A percentile compares a stretch with the other conserved stretches of the same genome.
These are phyloP conservation scores for Oostethus manadensis DNA, from an alignment of 2,113 vertebrate genomes.

Conservation along the genomic window DNA sequence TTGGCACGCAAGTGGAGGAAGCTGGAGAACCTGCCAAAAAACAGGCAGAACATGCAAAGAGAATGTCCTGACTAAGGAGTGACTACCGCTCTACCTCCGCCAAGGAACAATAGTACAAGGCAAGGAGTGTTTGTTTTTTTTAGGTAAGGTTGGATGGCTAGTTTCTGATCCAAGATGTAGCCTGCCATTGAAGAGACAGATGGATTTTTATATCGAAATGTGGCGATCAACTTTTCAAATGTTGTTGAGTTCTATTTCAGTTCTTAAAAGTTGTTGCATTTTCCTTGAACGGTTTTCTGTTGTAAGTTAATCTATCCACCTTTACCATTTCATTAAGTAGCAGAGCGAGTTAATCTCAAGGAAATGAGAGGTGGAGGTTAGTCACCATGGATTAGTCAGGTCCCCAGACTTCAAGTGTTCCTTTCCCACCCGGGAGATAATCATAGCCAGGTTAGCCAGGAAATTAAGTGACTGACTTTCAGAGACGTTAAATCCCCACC, in stretches of 20 bases:
- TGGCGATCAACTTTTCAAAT: neutral
- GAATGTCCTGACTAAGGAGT: neutral
- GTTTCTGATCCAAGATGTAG: too few relatives aligned
- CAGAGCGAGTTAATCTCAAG: slow-evolving; percentile 57
- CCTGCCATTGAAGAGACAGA: too few relatives aligned
- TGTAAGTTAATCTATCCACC: slow-evolving; percentile 31
- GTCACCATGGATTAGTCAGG: slow-evolving; percentile 65
- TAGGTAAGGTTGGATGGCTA: too few relatives aligned
- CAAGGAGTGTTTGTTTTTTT: too few relatives aligned
- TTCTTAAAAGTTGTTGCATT: neutral
- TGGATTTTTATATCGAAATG: too few relatives aligned
- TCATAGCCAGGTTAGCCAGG: slow-evolving; percentile 65
- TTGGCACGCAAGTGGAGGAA: neutral
- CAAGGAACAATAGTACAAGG: too few relatives aligned
- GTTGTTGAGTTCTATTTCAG: neutral
- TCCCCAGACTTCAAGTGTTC: slow-evolving; percentile 65
- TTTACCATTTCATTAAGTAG: slow-evolving; percentile 60
- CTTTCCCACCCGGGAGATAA: slow-evolving; percentile 67
- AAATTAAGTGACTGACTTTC: slow-evolving; percentile 67
- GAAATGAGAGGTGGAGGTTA: slow-evolving; percentile 69
- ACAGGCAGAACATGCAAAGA: neutral
- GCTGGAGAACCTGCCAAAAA: neutral
- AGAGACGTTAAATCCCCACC: slow-evolving; percentile 53
- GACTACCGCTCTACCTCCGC: too few relatives aligned
- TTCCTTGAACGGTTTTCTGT: slow-evolving; percentile 1